A percentile compares a stretch with the other conserved stretches of the same genome.
Evolutionary conservation across 1,140 invertebrate genomes (phyloP).

Genomic region (Macrotrachela quadricornifera): DNA sequence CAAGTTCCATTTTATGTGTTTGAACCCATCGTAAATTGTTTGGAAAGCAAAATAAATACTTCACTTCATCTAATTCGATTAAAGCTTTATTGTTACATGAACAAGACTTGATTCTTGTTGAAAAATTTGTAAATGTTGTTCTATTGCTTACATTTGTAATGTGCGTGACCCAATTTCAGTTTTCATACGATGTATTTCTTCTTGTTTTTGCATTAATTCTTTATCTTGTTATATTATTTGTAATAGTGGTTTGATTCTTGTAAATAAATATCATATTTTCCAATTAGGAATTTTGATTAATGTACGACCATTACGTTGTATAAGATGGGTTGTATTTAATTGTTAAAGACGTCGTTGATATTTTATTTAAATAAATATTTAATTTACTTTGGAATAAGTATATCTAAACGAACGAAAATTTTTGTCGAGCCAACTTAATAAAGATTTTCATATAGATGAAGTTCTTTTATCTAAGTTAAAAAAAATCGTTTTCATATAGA

Average conservation of each 20-base stretch:
- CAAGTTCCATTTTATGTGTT: constrained; percentile 71
- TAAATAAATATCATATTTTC: constrained; percentile 98
- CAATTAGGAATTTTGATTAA: constrained; percentile 93
- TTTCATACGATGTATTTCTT: constrained; percentile 48
- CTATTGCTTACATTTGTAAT: no score
- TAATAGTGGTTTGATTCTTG: constrained; percentile 45
- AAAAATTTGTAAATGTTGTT: no score
- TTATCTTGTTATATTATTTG: constrained; percentile 92
- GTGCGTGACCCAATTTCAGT: no score
- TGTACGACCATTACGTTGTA: constrained; percentile 91
- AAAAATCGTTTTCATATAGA: no score
- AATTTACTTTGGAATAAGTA: no score
- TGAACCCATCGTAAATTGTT: constrained; percentile 22
- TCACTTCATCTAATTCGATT: constrained; percentile 71
- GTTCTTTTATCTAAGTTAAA: no score
- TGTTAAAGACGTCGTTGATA: constrained; percentile 92
- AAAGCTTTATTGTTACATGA: constrained; percentile 58
- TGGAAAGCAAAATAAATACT: not conserved
- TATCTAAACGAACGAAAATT: no score
- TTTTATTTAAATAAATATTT: constrained; percentile 38
- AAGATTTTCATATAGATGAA: no score
- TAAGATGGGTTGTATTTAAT: constrained; percentile 88
- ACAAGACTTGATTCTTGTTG: constrained; percentile 75
- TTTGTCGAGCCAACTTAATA: no score
- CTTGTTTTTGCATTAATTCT: constrained; percentile 82